Percentiles rank a stretch among this genome's conserved stretches.
Conservation (phyloP, 2,888 invertebrate species). For the Dioctria rufipes region DNA sequence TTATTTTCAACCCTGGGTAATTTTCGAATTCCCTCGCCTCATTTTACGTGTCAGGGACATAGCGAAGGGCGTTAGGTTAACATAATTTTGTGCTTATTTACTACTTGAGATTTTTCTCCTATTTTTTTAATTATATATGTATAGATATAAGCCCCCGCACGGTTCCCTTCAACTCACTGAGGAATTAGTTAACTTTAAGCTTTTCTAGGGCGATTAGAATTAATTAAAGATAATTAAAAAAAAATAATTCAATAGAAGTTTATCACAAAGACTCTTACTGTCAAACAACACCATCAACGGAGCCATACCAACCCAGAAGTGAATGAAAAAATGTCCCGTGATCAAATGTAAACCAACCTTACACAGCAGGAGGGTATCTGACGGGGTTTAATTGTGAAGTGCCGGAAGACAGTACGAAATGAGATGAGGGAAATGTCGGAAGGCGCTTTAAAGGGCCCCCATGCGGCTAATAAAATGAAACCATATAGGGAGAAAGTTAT, state of each 20-base stretch:
- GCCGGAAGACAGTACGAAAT: neutral
- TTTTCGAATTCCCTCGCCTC: too few relatives aligned
- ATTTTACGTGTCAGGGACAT: too few relatives aligned
- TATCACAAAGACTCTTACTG: neutral
- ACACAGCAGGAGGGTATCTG: neutral
- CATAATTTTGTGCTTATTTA: slow-evolving; percentile 5
- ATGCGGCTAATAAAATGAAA: slow-evolving; percentile 27
- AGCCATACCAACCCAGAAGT: neutral
- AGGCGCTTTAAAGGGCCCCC: slow-evolving; percentile 30
- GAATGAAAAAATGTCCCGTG: too few relatives aligned
- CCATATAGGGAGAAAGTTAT: slow-evolving; percentile 23
- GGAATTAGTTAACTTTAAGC: neutral
- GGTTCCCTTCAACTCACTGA: neutral
- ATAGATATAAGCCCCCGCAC: neutral
- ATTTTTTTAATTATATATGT: neutral
- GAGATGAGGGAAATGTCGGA: slow-evolving; percentile 3
- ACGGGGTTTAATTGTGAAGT: slow-evolving; percentile 21
- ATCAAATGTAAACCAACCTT: too few relatives aligned
- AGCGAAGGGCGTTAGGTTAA: too few relatives aligned
- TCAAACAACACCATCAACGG: neutral
- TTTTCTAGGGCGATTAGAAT: slow-evolving; percentile 10
- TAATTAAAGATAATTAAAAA: slow-evolving; percentile 34
- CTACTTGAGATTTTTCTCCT: neutral
- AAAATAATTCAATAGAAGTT: slow-evolving; percentile 15
- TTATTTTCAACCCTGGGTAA: too few relatives aligned